phyloP scores from a whole-genome alignment of 2,888 invertebrate genomes.

The Scaeva pyrastri region DNA sequence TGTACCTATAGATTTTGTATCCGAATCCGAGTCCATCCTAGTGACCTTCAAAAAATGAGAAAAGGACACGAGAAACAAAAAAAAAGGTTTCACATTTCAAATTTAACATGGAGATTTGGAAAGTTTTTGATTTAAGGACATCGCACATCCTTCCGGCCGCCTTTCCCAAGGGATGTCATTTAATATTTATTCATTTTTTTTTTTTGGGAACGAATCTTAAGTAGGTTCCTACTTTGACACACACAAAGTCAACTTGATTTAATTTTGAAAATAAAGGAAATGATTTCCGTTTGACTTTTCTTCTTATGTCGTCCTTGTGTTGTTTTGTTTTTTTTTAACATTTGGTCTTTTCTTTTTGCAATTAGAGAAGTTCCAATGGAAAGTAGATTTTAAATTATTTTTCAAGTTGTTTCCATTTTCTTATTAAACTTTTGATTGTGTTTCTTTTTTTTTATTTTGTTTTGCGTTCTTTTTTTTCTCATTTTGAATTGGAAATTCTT shows the following conservation, averaged over 20 bases:
- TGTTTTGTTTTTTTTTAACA: conserved; percentile 15
- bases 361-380: conserved; percentile 53
- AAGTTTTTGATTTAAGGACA: conserved; percentile 24
- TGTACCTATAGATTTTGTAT: background rate
- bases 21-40: background rate
- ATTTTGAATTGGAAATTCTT: conserved; percentile 19
- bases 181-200: conserved; percentile 26
- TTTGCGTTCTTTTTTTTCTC: background rate
- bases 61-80: background rate
- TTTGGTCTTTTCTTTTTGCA: conserved; percentile 18
- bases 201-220: conserved; percentile 4
- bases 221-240: conserved; percentile 9
- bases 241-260: conserved; percentile 46
- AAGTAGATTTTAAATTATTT: conserved; percentile 45
- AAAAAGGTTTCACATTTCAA: conserved; percentile 13
- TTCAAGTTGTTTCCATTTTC: conserved; percentile 38
- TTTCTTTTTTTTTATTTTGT: background rate
- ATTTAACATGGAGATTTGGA: conserved; percentile 8
- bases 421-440: conserved; percentile 51
- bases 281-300: conserved; percentile 7
- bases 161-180: conserved; percentile 24
- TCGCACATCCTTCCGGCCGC: conserved; percentile 11
- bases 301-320: background rate
- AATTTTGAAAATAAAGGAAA: conserved; percentile 23
- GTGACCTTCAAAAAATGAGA: conserved; percentile 44